phyloP scores from a whole-genome alignment of 1,140 invertebrate species.

The Drosophila kohkoa region DNA sequence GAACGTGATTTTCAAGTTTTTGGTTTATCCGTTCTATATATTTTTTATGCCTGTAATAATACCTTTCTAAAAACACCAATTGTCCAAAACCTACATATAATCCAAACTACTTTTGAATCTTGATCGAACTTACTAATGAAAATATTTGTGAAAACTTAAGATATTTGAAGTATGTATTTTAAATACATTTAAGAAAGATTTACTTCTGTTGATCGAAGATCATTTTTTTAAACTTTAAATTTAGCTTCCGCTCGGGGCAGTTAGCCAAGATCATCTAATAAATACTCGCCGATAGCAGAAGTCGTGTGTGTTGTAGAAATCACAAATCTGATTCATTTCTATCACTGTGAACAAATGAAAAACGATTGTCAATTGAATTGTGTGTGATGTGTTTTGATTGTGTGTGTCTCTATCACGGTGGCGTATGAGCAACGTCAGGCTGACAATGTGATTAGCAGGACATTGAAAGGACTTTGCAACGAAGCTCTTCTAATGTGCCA shows the following conservation, averaged over 20 bases:
- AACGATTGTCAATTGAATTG: slow-evolving; percentile 11
- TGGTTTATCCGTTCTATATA: no score
- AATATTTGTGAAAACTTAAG: no score
- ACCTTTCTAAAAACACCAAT: no score
- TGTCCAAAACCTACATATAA: no score
- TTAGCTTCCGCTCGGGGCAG: no score
- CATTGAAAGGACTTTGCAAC: slow-evolving; percentile 66
- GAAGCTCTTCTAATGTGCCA: slow-evolving; percentile 63
- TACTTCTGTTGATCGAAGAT: slow-evolving; percentile 25
- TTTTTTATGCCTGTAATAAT: no score
- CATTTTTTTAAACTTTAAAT: slow-evolving; percentile 25
- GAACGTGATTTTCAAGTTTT: no score
- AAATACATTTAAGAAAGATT: no score
- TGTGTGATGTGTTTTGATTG: neutral
- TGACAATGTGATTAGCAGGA: slow-evolving; percentile 75
- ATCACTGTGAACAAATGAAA: slow-evolving; percentile 4
- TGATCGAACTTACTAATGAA: no score
- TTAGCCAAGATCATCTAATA: neutral
- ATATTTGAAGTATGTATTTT: no score
- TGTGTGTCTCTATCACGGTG: slow-evolving; percentile 11
- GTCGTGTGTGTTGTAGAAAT: slow-evolving; percentile 18
- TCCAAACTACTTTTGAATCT: no score
- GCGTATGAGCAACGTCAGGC: slow-evolving; percentile 58
- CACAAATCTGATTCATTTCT: slow-evolving; percentile 60
- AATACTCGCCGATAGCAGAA: neutral